These are phyloP conservation scores for Muraenolepis orangiensis DNA, from an alignment of 2,797 vertebrate species.

Conservation along the genomic window DNA sequence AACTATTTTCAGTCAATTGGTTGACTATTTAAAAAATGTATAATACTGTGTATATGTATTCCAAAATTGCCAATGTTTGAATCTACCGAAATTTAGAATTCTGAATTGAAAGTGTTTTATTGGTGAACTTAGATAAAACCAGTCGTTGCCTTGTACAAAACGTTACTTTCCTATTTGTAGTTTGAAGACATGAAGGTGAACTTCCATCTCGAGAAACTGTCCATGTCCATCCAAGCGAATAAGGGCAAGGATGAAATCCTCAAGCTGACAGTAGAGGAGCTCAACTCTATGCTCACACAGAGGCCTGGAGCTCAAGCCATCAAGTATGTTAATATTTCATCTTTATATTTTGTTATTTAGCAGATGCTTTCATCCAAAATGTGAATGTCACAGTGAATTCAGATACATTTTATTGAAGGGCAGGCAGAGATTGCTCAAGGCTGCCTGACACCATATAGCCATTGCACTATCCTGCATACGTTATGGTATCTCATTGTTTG, in stretches of 20 bases:
- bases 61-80: not conserved
- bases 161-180: conserved; percentile 64
- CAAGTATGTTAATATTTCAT: conserved; percentile 69
- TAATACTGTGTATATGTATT: too few species aligned
- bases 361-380: not conserved
- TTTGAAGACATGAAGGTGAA: conserved; percentile 92
- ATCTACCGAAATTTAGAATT: not conserved
- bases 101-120: not conserved
- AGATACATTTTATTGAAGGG: not conserved
- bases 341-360: not conserved
- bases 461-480: not conserved
- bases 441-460: not conserved
- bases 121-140: not conserved
- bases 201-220: conserved; percentile 86
- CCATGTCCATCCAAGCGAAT: conserved; percentile 83
- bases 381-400: not conserved
- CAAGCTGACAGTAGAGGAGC: conserved; percentile 81
- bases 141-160: not conserved
- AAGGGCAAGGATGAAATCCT: conserved; percentile 81
- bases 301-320: conserved; percentile 94
- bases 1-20: too few species aligned
- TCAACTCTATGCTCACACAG: conserved; percentile 84
- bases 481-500: too few species aligned
- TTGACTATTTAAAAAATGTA: not conserved
- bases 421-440: not conserved